Evolutionary conservation across 2,888 invertebrate species (phyloP).

Genomic region (Timema podura): DNA sequence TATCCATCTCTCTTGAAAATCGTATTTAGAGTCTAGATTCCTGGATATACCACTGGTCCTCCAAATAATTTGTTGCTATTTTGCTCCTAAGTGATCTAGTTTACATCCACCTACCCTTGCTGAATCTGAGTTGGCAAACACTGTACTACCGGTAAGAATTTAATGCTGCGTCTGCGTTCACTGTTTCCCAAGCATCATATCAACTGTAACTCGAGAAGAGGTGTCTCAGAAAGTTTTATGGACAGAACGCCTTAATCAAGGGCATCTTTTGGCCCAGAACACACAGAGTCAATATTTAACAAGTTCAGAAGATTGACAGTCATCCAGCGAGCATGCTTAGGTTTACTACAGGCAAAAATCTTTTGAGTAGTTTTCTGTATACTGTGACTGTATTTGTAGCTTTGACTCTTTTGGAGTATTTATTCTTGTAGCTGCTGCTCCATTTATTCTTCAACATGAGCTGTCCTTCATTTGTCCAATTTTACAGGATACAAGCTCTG

Average conservation of each 20-base stretch:
- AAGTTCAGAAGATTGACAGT: conserved; percentile 10
- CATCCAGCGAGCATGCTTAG: conserved; percentile 12
- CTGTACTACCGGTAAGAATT: conserved; percentile 12
- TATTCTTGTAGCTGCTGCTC: conserved; percentile 7
- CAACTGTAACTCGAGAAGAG: conserved; percentile 6
- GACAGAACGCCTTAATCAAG: conserved; percentile 7
- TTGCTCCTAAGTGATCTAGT: conserved; percentile 13
- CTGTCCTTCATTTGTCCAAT: neutral
- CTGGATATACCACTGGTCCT: neutral
- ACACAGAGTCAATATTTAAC: conserved; percentile 14
- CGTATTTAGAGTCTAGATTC: conserved; percentile 4
- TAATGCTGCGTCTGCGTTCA: conserved; percentile 7
- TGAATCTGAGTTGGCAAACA: conserved; percentile 7
- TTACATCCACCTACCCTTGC: neutral
- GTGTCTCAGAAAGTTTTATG: conserved; percentile 4
- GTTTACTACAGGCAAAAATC: conserved; percentile 10
- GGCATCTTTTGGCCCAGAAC: conserved; percentile 6
- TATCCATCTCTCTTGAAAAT: neutral
- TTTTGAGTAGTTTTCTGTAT: conserved; percentile 3
- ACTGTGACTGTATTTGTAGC: neutral
- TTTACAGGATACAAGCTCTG: conserved; percentile 4
- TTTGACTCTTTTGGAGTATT: no score
- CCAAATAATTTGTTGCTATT: conserved; percentile 13
- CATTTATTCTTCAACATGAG: conserved; percentile 9
- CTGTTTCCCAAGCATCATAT: conserved; percentile 8